These are phyloP conservation scores for Lampris incognitus DNA, from an alignment of 2,113 vertebrate species.

Conservation along the genomic window DNA sequence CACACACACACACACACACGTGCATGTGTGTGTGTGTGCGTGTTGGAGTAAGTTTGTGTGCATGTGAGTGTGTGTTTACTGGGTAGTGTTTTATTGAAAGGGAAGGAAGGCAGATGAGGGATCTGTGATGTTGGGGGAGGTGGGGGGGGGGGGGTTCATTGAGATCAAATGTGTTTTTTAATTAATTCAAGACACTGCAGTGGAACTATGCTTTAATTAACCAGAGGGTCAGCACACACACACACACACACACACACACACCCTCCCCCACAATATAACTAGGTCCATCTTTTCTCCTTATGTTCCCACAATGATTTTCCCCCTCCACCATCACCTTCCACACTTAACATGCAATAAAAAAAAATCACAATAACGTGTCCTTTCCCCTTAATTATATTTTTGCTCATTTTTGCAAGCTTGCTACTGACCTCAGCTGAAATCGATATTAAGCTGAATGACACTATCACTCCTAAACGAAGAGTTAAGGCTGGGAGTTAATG, in stretches of 20 bases:
- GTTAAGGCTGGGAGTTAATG: too few relatives aligned
- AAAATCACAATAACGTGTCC: too few relatives aligned
- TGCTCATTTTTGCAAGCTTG: too few relatives aligned
- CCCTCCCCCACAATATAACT: constrained; percentile 39
- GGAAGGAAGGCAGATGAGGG: constrained; percentile 44
- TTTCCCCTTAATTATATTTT: too few relatives aligned
- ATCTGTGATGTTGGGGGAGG: constrained; percentile 22
- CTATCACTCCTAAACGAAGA: too few relatives aligned
- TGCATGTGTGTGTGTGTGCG: background rate
- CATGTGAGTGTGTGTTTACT: background rate
- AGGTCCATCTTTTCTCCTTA: constrained; percentile 67
- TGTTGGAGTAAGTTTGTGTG: background rate
- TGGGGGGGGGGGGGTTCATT: background rate
- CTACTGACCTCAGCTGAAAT: too few relatives aligned
- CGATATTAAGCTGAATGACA: too few relatives aligned
- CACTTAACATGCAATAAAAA: too few relatives aligned
- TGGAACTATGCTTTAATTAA: constrained; percentile 68
- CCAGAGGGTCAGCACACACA: constrained; percentile 58
- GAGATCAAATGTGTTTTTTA: constrained; percentile 65
- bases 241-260: constrained; percentile 31
- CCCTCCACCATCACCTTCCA: constrained; percentile 9
- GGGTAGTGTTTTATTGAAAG: constrained; percentile 29
- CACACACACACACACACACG: constrained; percentile 6
- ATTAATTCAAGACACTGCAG: constrained; percentile 72
- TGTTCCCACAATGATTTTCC: constrained; percentile 54